Percentiles rank a stretch among this genome's conserved stretches.
Conservation (phyloP, 2,113 vertebrate genomes). For the Lasiurus borealis region DNA sequence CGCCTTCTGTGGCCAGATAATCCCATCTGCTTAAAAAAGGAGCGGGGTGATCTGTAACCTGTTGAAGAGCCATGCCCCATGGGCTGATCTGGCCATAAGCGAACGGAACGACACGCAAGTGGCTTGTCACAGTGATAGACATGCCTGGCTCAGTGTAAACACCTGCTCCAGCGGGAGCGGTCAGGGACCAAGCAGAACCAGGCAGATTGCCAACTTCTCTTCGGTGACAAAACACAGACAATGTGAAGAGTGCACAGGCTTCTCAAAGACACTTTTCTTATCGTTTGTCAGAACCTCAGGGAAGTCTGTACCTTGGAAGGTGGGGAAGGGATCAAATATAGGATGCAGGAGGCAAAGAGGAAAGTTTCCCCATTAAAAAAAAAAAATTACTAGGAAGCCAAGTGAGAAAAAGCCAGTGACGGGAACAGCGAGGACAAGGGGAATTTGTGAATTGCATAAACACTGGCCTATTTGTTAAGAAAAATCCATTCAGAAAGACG, state of each 20-base stretch:
- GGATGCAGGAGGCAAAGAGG: neutral
- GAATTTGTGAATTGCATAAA: neutral
- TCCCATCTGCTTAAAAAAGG: neutral
- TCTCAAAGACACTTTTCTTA: neutral
- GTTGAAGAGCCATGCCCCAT: neutral
- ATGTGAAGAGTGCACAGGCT: neutral
- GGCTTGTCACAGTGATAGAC: constrained; percentile 22
- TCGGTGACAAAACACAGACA: neutral
- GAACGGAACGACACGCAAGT: neutral
- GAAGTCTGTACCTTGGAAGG: neutral
- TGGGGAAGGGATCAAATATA: neutral
- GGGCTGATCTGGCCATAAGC: neutral
- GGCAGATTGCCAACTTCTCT: neutral
- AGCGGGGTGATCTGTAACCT: neutral
- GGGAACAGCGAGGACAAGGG: neutral
- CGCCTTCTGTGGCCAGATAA: neutral
- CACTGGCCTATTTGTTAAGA: constrained; percentile 59
- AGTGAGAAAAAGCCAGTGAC: constrained; percentile 17
- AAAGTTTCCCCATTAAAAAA: neutral
- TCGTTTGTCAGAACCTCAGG: neutral
- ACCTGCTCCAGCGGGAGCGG: neutral
- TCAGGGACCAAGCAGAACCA: neutral
- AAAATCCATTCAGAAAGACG: constrained; percentile 55
- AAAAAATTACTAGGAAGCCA: neutral
- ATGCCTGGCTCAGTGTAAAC: neutral